Evolutionary conservation across 1,140 invertebrate species (phyloP), one percentile per base, ranked within the genome.

Genomic region (Megalonaias nervosa): DNA sequence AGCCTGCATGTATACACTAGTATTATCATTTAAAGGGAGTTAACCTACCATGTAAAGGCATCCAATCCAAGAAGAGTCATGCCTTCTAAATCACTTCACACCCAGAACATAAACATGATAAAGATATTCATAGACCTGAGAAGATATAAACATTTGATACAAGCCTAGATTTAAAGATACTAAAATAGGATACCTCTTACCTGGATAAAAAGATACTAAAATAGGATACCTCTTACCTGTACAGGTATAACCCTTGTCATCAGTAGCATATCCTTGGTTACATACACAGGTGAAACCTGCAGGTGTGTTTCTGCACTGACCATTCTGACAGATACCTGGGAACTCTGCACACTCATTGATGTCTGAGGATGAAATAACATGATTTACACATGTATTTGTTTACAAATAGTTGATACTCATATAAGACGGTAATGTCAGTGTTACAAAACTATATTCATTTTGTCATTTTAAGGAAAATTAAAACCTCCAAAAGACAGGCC

Each of bases 291-390:
- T 73, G 77, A 88, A 91, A 69, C 89, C 85, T 85, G 23, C 82
- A 38, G 23, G 86, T 12, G 76, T 89, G 71, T 91, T 90, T 2
- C 79, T 75, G 82, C 90, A 91, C 14, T 83, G 59, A 11, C 89
- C 90, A 89, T 97, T 96, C 19, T 62, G 69, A 86, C 90, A 91
- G 4, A 90, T 82, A 48, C 82, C 84, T 68, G 88, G 86, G 64
- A 87, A 85, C 77, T 82, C 69, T 14, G 70, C n/a, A 77, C 98
- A 99, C 92, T 99, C 98, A 88, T 99, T 94, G 77, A 99, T 95
- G 90, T 90, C 89, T 87, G 79, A 55, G 77, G 74, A 69, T 65
- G 72, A 26, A 38, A 67, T 38, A 66, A 21, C 55, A 68, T 71
- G 64, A 61, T 56, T 71, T 26, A 21, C 3, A 65, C 67, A 71